Evolutionary conservation across 37 sponge, comb jelly and placozoan species (phyloP).

Genomic region (Chondrilla cf. caribensis): DNA sequence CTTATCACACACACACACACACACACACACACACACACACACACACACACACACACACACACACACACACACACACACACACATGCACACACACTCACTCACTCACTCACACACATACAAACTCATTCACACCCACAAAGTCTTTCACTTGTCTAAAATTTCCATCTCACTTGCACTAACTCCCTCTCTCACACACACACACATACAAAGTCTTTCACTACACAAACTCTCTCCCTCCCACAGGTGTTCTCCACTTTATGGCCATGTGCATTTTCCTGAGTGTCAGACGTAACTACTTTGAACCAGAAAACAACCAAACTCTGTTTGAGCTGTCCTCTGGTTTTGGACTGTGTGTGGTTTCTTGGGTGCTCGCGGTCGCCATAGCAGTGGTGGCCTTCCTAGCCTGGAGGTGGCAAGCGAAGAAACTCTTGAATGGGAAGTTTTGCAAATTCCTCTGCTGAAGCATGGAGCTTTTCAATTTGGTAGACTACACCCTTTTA

Average conservation of each 20-base stretch:
- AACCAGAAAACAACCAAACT: not conserved
- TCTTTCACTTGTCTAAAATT: too few species aligned
- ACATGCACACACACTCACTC: too few species aligned
- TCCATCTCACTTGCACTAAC: too few species aligned
- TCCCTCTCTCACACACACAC: too few species aligned
- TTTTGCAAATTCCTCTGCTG: constrained; percentile 27
- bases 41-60: too few species aligned
- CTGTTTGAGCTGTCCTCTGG: constrained; percentile 13
- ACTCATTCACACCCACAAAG: too few species aligned
- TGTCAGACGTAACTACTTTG: constrained; percentile 17
- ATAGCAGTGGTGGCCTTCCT: constrained; percentile 3
- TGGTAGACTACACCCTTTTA: not conserved
- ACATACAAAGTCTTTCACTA: too few species aligned
- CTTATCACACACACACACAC: too few species aligned
- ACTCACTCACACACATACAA: too few species aligned
- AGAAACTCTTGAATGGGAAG: not conserved
- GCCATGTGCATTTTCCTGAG: constrained; percentile 25
- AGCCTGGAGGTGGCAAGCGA: constrained; percentile 20
- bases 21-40: too few species aligned
- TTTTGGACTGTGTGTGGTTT: constrained; percentile 19
- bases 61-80: too few species aligned
- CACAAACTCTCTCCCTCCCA: too few species aligned
- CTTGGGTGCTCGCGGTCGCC: not conserved
- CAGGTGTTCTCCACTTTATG: constrained; percentile 3
- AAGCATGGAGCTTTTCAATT: not conserved